Conservation (phyloP, 2,797 vertebrate genomes). For the Gorsachius magnificus region DNA sequence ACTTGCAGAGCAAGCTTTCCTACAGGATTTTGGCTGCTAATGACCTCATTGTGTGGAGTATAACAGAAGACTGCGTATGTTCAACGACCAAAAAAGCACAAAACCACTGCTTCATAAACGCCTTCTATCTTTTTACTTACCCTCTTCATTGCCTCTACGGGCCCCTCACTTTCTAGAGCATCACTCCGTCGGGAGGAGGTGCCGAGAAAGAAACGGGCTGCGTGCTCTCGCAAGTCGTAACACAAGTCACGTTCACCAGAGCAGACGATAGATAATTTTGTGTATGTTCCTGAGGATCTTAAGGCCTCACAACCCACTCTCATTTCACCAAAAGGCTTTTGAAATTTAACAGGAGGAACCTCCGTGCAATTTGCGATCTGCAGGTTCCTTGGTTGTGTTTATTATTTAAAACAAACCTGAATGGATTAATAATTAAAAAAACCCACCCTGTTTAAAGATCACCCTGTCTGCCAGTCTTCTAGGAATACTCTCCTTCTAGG, state of each 20-base stretch:
- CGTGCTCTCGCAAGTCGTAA: fast-evolving
- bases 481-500: neutral
- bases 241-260: neutral
- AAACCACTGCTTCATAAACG: neutral
- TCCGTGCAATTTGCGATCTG: neutral
- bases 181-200: neutral
- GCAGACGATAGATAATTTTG: neutral
- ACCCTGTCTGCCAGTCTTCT: neutral
- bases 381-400: neutral
- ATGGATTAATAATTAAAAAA: neutral
- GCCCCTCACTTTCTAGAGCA: neutral
- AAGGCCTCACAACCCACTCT: neutral
- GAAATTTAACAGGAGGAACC: neutral
- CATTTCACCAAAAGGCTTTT: neutral
- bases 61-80: fast-evolving
- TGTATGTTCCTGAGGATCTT: neutral
- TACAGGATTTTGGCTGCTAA: neutral
- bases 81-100: neutral
- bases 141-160: neutral
- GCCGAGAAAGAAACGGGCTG: neutral
- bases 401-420: neutral
- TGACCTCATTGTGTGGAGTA: fast-evolving
- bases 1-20: neutral
- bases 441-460: neutral
- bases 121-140: neutral